phyloP scores from a whole-genome alignment of 1,140 invertebrate species.

The Drosophila lacteicornis region DNA sequence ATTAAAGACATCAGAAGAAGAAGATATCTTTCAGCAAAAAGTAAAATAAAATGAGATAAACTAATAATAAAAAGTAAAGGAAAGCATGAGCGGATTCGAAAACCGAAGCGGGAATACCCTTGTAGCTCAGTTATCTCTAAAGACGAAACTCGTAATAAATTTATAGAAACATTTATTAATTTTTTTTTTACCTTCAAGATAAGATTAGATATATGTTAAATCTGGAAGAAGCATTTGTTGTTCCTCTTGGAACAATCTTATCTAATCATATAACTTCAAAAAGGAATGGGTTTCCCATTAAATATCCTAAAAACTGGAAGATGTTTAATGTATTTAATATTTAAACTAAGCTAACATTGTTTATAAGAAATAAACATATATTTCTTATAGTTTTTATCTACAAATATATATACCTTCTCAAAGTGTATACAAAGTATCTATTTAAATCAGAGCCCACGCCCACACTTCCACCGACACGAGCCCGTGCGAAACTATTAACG shows the following conservation, averaged over 20 bases:
- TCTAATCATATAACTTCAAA: background rate
- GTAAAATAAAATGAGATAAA: slow-evolving; percentile 19
- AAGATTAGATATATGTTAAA: background rate
- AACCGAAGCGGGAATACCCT: slow-evolving; percentile 5
- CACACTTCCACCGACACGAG: slow-evolving; percentile 34
- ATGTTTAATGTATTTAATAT: background rate
- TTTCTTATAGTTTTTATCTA: background rate
- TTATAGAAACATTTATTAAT: background rate
- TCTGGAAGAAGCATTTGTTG: too few species aligned
- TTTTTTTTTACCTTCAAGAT: background rate
- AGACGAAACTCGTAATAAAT: background rate
- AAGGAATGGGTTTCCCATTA: background rate
- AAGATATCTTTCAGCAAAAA: slow-evolving; percentile 23
- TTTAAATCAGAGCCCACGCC: slow-evolving; percentile 34
- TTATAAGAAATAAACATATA: background rate
- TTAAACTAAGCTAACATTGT: background rate
- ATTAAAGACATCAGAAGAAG: slow-evolving; percentile 32
- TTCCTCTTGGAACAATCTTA: background rate
- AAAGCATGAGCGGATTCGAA: too few species aligned
- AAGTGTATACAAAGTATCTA: slow-evolving; percentile 23
- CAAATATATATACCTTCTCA: background rate
- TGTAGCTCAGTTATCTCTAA: background rate
- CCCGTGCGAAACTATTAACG: slow-evolving; percentile 31
- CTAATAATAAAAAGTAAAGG: slow-evolving; percentile 19
- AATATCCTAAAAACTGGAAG: background rate